Conservation (phyloP, 2,888 invertebrate genomes). For the Mimas tiliae region DNA sequence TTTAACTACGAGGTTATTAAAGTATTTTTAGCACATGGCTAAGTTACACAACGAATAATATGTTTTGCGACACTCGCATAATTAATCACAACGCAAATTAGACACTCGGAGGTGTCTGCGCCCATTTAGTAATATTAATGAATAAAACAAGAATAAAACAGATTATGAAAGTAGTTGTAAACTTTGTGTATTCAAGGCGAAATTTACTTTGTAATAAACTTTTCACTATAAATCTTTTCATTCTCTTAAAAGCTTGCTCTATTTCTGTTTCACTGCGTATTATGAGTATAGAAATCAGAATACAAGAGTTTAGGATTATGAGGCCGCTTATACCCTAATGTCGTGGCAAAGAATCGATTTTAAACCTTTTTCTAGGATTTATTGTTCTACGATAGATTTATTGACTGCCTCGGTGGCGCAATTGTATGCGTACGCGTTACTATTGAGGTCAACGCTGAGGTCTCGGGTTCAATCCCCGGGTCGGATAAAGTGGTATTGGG, state of each 20-base stretch:
- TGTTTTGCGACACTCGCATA: constrained; percentile 6
- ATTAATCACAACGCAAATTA: background rate
- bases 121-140: background rate
- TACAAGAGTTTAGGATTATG: no score
- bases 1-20: no score
- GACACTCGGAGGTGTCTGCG: background rate
- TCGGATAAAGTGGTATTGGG: no score
- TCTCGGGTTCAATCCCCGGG: no score
- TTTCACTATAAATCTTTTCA: background rate
- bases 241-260: background rate
- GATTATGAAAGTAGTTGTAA: constrained; percentile 8
- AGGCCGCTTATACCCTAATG: no score
- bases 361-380: no score
- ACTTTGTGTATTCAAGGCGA: background rate
- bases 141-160: constrained; percentile 6
- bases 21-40: background rate
- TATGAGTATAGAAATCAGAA: no score
- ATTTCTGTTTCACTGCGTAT: background rate
- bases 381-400: no score
- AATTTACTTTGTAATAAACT: background rate
- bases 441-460: no score
- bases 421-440: no score
- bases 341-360: no score
- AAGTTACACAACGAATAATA: background rate
- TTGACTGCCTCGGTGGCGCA: no score